phyloP scores from a whole-genome alignment of 2,797 vertebrate species.

The Phoeniculus purpureus region DNA sequence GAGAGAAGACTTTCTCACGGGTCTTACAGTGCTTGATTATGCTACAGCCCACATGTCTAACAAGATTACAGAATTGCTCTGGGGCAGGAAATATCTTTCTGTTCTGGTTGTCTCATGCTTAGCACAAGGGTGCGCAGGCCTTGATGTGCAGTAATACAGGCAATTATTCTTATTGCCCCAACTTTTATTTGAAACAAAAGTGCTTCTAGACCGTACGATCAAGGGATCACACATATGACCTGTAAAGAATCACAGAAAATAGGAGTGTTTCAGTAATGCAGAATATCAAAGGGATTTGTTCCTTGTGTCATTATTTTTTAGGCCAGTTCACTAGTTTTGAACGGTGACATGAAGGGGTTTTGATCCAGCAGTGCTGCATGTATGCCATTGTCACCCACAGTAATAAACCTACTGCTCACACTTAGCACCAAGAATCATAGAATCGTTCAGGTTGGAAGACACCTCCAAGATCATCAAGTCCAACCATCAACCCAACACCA shows the following conservation, averaged over 20 bases:
- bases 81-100: conserved; percentile 13
- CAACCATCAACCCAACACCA: no score
- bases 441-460: no score
- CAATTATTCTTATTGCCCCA: background rate
- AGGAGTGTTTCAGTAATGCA: background rate
- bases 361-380: background rate
- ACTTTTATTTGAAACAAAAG: background rate
- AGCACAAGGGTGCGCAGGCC: background rate
- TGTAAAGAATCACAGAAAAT: background rate
- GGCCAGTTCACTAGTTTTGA: background rate
- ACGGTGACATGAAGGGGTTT: background rate
- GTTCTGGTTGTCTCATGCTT: background rate
- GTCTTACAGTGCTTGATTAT: background rate
- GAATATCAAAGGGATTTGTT: background rate
- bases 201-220: background rate
- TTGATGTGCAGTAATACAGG: background rate
- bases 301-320: background rate
- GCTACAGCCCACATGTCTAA: background rate
- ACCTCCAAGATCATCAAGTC: no score
- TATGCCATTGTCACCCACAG: rapidly evolving
- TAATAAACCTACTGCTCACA: background rate
- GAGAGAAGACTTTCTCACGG: background rate
- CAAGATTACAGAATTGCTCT: background rate
- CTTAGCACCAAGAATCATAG: background rate
- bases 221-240: background rate